Evolutionary conservation across 2,888 invertebrate genomes (phyloP).

Genomic region (Orchestes rusci): DNA sequence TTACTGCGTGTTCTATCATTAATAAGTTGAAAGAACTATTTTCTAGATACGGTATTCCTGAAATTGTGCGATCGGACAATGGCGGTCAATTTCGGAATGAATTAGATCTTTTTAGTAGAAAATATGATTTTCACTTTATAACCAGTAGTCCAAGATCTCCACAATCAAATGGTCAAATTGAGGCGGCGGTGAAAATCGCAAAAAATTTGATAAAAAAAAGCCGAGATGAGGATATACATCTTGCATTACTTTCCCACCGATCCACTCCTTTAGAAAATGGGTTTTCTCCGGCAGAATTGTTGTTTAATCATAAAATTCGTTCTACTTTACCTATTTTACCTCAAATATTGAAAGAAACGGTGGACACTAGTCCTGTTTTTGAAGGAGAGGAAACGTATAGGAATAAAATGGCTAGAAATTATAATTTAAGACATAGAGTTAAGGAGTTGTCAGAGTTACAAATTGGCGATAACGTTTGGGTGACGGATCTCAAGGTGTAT

Average conservation of each 20-base stretch:
- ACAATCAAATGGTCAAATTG: neutral
- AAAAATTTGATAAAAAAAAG: slow-evolving; percentile 3
- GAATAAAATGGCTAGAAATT: neutral
- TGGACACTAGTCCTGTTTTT: neutral
- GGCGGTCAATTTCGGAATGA: neutral
- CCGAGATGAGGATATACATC: neutral
- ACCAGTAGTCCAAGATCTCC: slow-evolving; percentile 5
- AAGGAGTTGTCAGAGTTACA: slow-evolving; percentile 7
- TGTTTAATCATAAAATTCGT: slow-evolving; percentile 1
- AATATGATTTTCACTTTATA: slow-evolving; percentile 4
- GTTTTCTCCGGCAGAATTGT: slow-evolving; percentile 6
- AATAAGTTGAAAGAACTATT: neutral
- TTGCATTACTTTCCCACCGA: slow-evolving; percentile 4
- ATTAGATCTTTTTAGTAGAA: neutral
- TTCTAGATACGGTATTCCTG: neutral
- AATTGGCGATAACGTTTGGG: slow-evolving; percentile 12
- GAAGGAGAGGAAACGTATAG: slow-evolving; percentile 3
- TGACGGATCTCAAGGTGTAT: slow-evolving; percentile 10
- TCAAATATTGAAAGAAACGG: neutral
- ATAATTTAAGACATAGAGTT: slow-evolving; percentile 10
- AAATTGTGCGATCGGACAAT: neutral
- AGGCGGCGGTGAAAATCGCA: neutral
- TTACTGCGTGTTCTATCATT: neutral
- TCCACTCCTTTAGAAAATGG: slow-evolving; percentile 8
- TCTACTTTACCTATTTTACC: slow-evolving; percentile 10